Base-by-base conservation (phyloP, 2,113 vertebrate genomes). In the Clarias batrachus region DNA sequence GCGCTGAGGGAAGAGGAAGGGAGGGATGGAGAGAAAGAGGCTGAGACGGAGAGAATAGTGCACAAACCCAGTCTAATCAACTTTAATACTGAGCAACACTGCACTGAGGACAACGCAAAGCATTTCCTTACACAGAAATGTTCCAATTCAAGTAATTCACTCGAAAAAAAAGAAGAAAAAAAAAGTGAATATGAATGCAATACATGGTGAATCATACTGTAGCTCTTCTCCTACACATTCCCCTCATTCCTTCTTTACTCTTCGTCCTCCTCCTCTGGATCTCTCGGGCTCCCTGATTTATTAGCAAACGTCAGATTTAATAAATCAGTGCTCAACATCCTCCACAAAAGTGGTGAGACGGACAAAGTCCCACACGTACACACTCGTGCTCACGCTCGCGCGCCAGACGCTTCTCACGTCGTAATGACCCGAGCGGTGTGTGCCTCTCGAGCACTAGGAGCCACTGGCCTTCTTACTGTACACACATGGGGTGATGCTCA, bases 301-400 rank as follows among this genome's bases (percentile, higher is more conserved):
- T 93, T 91, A 93, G 90, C 92, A 94, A 93, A 94, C 92, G 94
- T 93, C 93, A 90, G 92, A 94, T 94, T 94, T 91, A 93, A 94
- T 94, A 93, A 92, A 91, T 88, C 89, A 92, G 92, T 91, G 90
- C 91, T 94, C 92, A 94, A 93, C 92, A 93, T 94, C 94, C 90
- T 65, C 63, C 78, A 86, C 84, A 68, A 86, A 89, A 57, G 65
- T 30, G 52, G 73, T 57, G 57, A 11, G 82, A 74, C n/a, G n/a
- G 37, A 79, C 66, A 59, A 60, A 56, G 25, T 68, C 73, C 52
- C 83, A 77, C 68, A n/a, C 25, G 79, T 70, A 16, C 52, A 48
- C 80, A 13, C 14, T 60, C 52, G 23, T 19, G 21, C 33, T 21
- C 54, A 33, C 17, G 11, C 25, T 48, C 59, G 82, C 52, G 33